Percentiles rank a stretch among this genome's conserved stretches.
phyloP scores from a whole-genome alignment of 1,140 invertebrate species.

The Bombus soroeensis region DNA sequence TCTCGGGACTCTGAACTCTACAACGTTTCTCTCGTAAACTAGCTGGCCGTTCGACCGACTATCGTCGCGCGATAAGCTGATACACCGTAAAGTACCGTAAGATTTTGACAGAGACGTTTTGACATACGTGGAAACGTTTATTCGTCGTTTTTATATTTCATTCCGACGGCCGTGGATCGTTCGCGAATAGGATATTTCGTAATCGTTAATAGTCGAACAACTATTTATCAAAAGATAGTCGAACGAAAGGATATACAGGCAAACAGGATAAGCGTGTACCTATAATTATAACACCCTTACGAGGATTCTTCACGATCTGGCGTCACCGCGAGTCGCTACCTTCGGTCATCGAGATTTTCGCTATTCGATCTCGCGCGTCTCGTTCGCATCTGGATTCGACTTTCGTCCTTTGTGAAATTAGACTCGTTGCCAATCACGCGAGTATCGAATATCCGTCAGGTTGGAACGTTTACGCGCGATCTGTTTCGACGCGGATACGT shows the following conservation, averaged over 20 bases:
- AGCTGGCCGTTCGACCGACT: neutral
- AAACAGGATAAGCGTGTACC: neutral
- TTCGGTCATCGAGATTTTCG: neutral
- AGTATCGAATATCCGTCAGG: constrained; percentile 16
- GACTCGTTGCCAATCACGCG: neutral
- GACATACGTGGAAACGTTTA: neutral
- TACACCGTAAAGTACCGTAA: too few relatives aligned
- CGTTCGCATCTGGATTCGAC: neutral
- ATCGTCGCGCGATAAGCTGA: neutral
- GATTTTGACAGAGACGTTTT: neutral
- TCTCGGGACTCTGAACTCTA: too few relatives aligned
- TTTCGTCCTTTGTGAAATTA: neutral
- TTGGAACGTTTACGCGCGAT: neutral
- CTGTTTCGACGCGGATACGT: neutral
- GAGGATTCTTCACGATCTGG: constrained; percentile 57
- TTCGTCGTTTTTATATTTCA: neutral
- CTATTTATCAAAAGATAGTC: too few relatives aligned
- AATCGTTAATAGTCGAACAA: too few relatives aligned
- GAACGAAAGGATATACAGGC: neutral
- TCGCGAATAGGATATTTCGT: neutral
- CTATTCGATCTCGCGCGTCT: constrained; percentile 17
- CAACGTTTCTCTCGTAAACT: neutral
- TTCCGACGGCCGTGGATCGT: neutral
- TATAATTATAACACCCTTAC: neutral
- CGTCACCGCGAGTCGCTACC: neutral